Conservation (phyloP, 2,113 vertebrate species). For the Ursus arctos region DNA sequence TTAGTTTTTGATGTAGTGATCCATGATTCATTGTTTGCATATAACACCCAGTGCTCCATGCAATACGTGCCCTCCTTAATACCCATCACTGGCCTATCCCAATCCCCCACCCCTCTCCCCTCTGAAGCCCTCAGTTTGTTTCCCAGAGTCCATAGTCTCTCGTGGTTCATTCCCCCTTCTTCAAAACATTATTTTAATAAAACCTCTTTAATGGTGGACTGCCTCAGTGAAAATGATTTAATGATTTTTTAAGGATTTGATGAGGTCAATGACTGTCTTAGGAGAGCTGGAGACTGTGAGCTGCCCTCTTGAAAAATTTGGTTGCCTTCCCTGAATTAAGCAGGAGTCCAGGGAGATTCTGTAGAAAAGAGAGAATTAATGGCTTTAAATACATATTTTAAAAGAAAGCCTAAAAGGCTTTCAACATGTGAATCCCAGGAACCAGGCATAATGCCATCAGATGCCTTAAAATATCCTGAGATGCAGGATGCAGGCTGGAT, state of each 20-base stretch:
- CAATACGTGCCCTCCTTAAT: too few relatives aligned
- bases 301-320: background rate
- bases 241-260: conserved; percentile 13
- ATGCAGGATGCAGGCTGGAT: background rate
- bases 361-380: conserved; percentile 18
- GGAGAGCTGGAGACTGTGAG: background rate
- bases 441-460: conserved; percentile 44
- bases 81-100: too few relatives aligned
- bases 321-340: background rate
- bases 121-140: too few relatives aligned
- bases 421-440: conserved; percentile 47
- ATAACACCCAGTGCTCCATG: too few relatives aligned
- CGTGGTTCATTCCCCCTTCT: too few relatives aligned
- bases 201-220: background rate
- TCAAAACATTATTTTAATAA: conserved; percentile 35
- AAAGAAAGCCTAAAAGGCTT: conserved; percentile 58
- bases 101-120: too few relatives aligned
- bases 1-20: too few relatives aligned
- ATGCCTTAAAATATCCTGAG: conserved; percentile 43
- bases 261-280: background rate
- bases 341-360: background rate
- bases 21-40: too few relatives aligned
- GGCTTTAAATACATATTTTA: conserved; percentile 67
- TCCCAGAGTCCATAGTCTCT: too few relatives aligned
- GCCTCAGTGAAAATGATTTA: background rate